These are phyloP conservation scores for Colinus virginianus DNA, from an alignment of 2,113 vertebrate genomes.

Conservation along the genomic window DNA sequence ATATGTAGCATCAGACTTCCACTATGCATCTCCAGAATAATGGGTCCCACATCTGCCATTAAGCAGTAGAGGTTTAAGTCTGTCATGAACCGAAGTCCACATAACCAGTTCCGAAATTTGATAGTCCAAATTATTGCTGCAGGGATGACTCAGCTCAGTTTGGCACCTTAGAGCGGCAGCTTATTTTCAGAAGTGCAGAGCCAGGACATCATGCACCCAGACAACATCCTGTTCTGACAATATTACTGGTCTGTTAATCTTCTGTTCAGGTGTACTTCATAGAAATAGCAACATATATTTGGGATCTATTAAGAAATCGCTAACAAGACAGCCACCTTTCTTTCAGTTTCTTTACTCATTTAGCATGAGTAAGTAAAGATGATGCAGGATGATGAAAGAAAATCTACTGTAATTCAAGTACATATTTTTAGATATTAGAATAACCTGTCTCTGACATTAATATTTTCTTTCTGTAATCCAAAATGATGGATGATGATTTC, in stretches of 20 bases:
- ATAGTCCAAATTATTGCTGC: not conserved
- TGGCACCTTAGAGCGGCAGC: not conserved
- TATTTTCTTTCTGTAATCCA: not conserved
- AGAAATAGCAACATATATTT: not conserved
- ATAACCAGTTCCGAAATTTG: not conserved
- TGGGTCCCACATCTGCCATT: not conserved
- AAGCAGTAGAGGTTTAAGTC: not conserved
- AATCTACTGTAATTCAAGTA: not conserved
- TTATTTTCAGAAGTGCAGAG: not conserved
- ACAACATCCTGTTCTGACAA: not conserved
- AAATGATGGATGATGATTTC: slow-evolving; percentile 16
- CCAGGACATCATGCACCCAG: not conserved
- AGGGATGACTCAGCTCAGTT: not conserved
- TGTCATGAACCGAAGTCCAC: not conserved
- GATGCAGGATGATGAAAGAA: not conserved
- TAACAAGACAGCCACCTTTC: not conserved
- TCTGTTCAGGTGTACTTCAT: not conserved
- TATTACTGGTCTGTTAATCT: not conserved
- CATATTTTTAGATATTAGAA: not conserved
- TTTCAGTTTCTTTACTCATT: not conserved
- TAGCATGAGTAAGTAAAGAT: not conserved
- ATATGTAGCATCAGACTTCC: not conserved
- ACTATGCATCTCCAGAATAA: not conserved
- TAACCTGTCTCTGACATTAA: not conserved
- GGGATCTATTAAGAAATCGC: not conserved